Percentiles rank a stretch among this genome's conserved stretches.
phyloP scores from a whole-genome alignment of 2,113 vertebrate species.

The Salvelinus fontinalis region DNA sequence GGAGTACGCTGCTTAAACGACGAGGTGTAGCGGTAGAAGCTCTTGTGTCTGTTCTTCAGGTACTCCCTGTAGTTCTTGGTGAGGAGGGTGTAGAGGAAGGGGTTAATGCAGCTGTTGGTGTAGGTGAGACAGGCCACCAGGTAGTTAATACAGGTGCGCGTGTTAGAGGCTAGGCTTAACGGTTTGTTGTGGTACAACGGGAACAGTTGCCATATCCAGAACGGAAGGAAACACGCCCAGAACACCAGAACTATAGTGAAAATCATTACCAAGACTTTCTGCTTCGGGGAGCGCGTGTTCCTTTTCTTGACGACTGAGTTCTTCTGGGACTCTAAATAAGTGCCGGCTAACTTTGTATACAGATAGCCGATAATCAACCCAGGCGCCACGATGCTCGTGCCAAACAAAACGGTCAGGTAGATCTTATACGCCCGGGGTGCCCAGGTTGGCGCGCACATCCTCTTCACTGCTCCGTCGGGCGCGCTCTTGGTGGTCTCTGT shows the following conservation, averaged over 20 bases:
- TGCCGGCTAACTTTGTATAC: slow-evolving; percentile 82
- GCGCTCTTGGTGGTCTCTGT: slow-evolving; percentile 72
- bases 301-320: slow-evolving; percentile 75
- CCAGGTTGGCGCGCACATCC: slow-evolving; percentile 86
- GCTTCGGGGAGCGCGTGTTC: slow-evolving; percentile 78
- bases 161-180: slow-evolving; percentile 78
- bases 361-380: slow-evolving; percentile 87
- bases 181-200: slow-evolving; percentile 81
- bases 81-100: slow-evolving; percentile 90
- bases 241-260: slow-evolving; percentile 90
- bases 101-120: slow-evolving; percentile 94
- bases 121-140: slow-evolving; percentile 90
- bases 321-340: slow-evolving; percentile 84
- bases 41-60: slow-evolving; percentile 83
- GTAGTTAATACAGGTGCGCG: slow-evolving; percentile 89
- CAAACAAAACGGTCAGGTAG: slow-evolving; percentile 87
- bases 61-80: slow-evolving; percentile 83
- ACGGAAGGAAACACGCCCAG: slow-evolving; percentile 91
- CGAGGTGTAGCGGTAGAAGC: slow-evolving; percentile 86
- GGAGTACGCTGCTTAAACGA: slow-evolving; percentile 83
- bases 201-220: slow-evolving; percentile 92
- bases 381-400: slow-evolving; percentile 91
- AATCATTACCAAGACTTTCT: slow-evolving; percentile 86
- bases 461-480: slow-evolving; percentile 77
- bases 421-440: slow-evolving; percentile 80